phyloP scores from a whole-genome alignment of 1,140 invertebrate species.

The Habropoda laboriosa region DNA sequence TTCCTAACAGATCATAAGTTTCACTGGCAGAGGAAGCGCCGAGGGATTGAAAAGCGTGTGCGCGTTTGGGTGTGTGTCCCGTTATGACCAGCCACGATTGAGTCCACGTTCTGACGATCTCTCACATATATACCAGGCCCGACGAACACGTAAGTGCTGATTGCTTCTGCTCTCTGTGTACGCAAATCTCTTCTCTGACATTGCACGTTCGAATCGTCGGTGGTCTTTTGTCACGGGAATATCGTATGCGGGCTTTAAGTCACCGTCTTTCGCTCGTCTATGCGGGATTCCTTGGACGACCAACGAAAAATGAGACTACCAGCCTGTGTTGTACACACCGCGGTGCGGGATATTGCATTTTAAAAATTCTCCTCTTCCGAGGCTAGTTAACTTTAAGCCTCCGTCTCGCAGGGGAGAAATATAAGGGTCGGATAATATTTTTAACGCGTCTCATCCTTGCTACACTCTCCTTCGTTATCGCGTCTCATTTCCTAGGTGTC shows the following conservation, averaged over 20 bases:
- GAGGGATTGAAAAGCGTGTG: slow-evolving; percentile 29
- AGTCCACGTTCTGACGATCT: slow-evolving; percentile 24
- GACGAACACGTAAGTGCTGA: slow-evolving; percentile 60
- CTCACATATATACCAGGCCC: slow-evolving; percentile 28
- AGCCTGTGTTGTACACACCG: background rate
- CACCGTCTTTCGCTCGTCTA: background rate
- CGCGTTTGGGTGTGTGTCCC: slow-evolving; percentile 25
- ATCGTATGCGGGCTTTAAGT: background rate
- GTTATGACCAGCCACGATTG: slow-evolving; percentile 55
- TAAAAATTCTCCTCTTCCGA: background rate
- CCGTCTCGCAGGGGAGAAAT: background rate
- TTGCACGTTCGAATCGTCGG: background rate
- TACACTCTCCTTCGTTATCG: background rate
- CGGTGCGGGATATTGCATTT: background rate
- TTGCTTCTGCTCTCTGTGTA: slow-evolving; percentile 23
- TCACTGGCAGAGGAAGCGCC: background rate
- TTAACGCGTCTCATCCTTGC: background rate
- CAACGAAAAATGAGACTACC: background rate
- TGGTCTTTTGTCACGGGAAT: background rate
- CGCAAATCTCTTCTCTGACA: background rate
- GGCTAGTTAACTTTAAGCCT: background rate
- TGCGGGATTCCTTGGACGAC: background rate
- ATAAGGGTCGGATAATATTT: background rate
- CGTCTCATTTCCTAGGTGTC: no score
- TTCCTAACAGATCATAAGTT: background rate